Evolutionary conservation across 2,113 vertebrate species (phyloP), one percentile per base, ranked within the genome.

Genomic region (Tetrao urogallus): DNA sequence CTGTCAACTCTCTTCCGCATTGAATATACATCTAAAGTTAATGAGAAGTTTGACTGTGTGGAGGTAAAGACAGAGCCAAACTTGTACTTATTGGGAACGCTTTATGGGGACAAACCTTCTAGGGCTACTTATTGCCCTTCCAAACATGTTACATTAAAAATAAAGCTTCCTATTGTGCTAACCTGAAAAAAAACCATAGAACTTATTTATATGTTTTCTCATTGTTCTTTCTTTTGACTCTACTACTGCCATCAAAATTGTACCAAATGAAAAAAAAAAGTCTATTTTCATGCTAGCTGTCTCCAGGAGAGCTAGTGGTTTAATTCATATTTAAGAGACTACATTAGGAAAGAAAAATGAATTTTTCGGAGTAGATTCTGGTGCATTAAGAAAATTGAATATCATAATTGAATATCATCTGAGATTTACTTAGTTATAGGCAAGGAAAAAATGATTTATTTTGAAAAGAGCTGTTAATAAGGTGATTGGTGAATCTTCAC

Each of bases 1-100:
- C 97, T 99, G 70, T 99, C 98, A 89, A 99, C 98, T 3, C 98
- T 99, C 94, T 99, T 99, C 96, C 99, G 99, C 96, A 97, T 99
- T 76, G 98, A 99, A 80, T 99, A 99, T 92, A 94, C 98, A 5
- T 98, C 99, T 47, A 99, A 98, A 97, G 99, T 99, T 71, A 98
- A 98, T 75, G 99, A 99, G 21, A 98, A 97, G 57, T 99, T 99
- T 97, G 99, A 99, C 76, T 99, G 98, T 94, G 98, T 99, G 71
- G 98, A 99, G 99, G 99, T 99, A 98, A 98, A 94, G 90, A 90
- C 57, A 93, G 66, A 97, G 86, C 40, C 43, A 74, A 34, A 58
- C 38, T 40, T 95, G 48, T 50, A n/a, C n/a, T 89, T 60, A 11
- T 24, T 61, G 19, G 65, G 32, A 58, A 50, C 6, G 2, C 24